These are phyloP conservation scores for Podiceps cristatus DNA, from an alignment of 2,113 vertebrate genomes.

Conservation along the genomic window DNA sequence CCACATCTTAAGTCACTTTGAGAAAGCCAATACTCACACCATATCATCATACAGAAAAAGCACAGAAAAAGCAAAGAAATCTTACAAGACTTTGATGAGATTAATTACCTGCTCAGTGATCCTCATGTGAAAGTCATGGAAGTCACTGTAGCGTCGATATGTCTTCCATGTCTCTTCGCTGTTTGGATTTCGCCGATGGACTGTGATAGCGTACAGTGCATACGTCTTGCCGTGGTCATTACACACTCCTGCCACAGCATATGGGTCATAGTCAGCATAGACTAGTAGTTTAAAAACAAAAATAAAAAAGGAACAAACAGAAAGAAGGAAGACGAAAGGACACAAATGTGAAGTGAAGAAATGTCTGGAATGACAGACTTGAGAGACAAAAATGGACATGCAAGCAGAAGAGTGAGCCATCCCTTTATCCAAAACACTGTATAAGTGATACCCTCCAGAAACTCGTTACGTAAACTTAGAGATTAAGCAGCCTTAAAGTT, in stretches of 20 bases:
- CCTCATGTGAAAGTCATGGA: constrained; percentile 99
- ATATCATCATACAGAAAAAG: not conserved
- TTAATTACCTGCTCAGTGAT: constrained; percentile 92
- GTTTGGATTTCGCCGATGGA: constrained; percentile 84
- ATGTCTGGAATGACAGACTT: constrained; percentile 73
- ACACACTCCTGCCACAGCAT: constrained; percentile 96
- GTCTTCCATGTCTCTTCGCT: constrained; percentile 96
- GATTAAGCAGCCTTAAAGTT: not conserved
- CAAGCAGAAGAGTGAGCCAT: constrained; percentile 46
- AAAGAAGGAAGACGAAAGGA: constrained; percentile 78
- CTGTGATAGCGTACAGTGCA: constrained; percentile 94
- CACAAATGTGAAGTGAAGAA: constrained; percentile 76
- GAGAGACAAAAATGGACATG: constrained; percentile 64
- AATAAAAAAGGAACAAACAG: constrained; percentile 71
- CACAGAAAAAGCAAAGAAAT: not conserved
- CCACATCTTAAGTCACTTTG: not conserved
- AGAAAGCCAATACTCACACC: not conserved
- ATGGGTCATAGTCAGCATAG: constrained; percentile 90
- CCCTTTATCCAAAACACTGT: not conserved
- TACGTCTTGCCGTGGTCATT: constrained; percentile 99
- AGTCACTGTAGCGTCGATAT: constrained; percentile 96
- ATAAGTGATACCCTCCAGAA: not conserved
- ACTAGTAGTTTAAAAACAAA: constrained; percentile 79
- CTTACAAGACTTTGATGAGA: not conserved
- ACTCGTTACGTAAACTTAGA: not conserved